Conservation (phyloP, 2,888 invertebrate species). For the Galerucella pusilla region DNA sequence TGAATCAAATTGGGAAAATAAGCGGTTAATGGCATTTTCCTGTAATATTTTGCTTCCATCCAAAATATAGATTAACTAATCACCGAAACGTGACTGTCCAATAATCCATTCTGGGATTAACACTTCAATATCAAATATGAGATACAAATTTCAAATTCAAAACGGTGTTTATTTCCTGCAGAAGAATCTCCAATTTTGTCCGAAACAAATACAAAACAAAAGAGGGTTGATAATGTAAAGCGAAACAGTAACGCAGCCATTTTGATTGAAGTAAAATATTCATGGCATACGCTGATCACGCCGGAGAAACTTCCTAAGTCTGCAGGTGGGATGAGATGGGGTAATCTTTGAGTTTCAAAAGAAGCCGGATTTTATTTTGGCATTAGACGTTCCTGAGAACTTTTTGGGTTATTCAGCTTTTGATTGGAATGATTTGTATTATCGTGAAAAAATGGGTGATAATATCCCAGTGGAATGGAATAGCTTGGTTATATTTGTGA, state of each 20-base stretch:
- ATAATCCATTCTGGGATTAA: not conserved
- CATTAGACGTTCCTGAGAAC: too few relatives aligned
- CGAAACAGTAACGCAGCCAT: slow-evolving; percentile 27
- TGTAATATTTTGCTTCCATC: too few relatives aligned
- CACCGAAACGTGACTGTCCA: not conserved
- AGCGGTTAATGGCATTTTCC: too few relatives aligned
- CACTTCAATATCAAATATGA: not conserved
- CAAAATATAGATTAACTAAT: not conserved
- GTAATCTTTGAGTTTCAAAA: not conserved
- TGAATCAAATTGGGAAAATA: too few relatives aligned
- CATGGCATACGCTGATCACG: slow-evolving; percentile 18
- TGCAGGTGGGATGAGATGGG: slow-evolving; percentile 23
- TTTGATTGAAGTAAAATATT: slow-evolving; percentile 34
- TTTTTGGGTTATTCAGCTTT: too few relatives aligned
- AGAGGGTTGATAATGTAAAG: slow-evolving; percentile 16
- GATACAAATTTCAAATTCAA: too few relatives aligned
- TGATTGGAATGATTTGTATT: too few relatives aligned
- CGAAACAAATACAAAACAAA: slow-evolving; percentile 18
- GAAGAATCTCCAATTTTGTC: not conserved
- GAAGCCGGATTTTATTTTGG: too few relatives aligned
- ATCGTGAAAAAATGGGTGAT: too few relatives aligned
- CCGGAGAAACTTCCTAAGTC: slow-evolving; percentile 4
- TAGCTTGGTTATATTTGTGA: too few relatives aligned
- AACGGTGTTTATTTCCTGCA: too few relatives aligned
- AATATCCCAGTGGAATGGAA: too few relatives aligned